Conservation (phyloP, 2,113 vertebrate genomes). For the Strix uralensis region DNA sequence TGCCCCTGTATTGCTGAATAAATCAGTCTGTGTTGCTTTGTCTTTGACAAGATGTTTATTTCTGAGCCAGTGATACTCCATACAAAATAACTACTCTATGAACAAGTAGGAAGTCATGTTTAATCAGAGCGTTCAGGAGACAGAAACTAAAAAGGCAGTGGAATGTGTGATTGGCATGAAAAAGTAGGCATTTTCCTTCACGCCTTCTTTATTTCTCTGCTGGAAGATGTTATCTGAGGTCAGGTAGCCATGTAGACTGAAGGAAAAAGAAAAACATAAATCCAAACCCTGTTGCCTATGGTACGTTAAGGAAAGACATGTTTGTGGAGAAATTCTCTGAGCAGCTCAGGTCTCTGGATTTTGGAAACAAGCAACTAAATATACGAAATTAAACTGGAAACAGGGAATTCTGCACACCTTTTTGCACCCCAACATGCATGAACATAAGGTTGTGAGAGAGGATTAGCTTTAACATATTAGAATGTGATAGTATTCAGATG, state of each 20-base stretch:
- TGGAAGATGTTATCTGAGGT: not conserved
- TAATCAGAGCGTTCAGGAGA: constrained; percentile 7
- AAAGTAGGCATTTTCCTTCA: not conserved
- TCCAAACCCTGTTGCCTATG: not conserved
- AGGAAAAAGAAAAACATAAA: not conserved
- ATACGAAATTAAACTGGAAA: not conserved
- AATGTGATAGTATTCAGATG: not conserved
- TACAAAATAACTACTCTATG: not conserved
- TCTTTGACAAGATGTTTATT: constrained; percentile 5
- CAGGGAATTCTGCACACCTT: not conserved
- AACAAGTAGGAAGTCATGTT: not conserved
- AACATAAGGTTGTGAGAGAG: not conserved
- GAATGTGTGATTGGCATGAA: not conserved
- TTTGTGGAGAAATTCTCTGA: not conserved
- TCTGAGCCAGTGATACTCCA: not conserved
- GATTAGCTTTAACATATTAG: not conserved
- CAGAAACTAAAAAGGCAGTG: not conserved
- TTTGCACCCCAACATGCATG: not conserved
- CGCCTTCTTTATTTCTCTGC: not conserved
- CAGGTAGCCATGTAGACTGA: not conserved
- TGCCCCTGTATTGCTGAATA: not conserved
- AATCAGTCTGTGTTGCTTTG: constrained; percentile 5
- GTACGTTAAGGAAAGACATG: not conserved
- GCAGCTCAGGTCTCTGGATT: not conserved
- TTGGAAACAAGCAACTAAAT: not conserved